These are phyloP conservation scores for Carassius gibelio DNA, from an alignment of 2,113 vertebrate species.

Conservation along the genomic window DNA sequence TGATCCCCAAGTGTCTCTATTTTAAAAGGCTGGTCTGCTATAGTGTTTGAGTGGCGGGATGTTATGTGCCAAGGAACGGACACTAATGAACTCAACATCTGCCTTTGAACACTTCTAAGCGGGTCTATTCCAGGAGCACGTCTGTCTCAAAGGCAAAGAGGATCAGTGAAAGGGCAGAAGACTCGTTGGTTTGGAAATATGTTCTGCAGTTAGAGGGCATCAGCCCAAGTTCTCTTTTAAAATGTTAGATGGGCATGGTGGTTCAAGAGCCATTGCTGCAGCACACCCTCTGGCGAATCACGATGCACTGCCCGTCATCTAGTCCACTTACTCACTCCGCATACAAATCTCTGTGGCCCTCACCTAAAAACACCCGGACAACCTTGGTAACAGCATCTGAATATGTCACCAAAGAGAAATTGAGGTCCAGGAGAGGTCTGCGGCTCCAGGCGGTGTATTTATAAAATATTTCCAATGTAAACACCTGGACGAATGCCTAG, in stretches of 20 bases:
- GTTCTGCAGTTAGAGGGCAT: constrained; percentile 20
- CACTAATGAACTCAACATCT: constrained; percentile 24
- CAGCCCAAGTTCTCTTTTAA: constrained; percentile 36
- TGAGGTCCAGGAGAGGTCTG: background rate
- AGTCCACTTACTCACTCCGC: constrained; percentile 2
- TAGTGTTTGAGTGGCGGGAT: background rate
- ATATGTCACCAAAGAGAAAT: constrained; percentile 6
- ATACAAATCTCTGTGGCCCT: constrained; percentile 43
- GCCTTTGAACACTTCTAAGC: background rate
- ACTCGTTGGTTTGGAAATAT: constrained; percentile 26
- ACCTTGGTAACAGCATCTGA: background rate
- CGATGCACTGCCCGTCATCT: constrained; percentile 5
- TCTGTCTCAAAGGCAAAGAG: constrained; percentile 33
- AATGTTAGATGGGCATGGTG: constrained; percentile 39
- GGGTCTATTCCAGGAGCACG: constrained; percentile 30
- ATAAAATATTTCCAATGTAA: constrained; percentile 34
- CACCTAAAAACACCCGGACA: constrained; percentile 25
- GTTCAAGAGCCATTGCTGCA: background rate
- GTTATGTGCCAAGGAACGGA: constrained; percentile 1
- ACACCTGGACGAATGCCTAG: background rate
- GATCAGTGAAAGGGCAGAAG: constrained; percentile 20
- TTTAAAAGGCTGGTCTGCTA: constrained; percentile 1
- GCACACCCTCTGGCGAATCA: background rate
- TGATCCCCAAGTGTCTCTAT: background rate
- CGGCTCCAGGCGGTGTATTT: background rate